Percentiles rank a stretch among this genome's conserved stretches.
Evolutionary conservation across 2,797 vertebrate species (phyloP).

Genomic region (Carcharodon carcharias): DNA sequence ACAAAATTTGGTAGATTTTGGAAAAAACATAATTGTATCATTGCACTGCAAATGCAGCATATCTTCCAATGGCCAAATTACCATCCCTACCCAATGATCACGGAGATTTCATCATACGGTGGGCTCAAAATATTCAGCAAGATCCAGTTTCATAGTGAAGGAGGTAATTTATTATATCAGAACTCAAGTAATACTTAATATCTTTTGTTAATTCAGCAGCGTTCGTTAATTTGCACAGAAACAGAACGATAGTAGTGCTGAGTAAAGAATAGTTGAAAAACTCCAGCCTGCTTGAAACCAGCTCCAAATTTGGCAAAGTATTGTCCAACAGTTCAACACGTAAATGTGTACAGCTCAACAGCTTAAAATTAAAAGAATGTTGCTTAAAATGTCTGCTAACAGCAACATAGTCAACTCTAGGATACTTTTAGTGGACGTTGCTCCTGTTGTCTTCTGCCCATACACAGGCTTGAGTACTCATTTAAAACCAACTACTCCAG

Average conservation of each 20-base stretch:
- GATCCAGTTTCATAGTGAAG: background rate
- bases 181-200: slow-evolving; percentile 9
- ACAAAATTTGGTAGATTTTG: background rate
- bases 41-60: background rate
- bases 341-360: background rate
- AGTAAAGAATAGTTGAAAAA: slow-evolving; percentile 17
- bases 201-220: slow-evolving; percentile 33
- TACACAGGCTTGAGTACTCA: background rate
- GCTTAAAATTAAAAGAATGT: background rate
- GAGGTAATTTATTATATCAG: slow-evolving; percentile 24
- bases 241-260: background rate
- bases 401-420: background rate
- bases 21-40: background rate
- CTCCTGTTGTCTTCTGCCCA: background rate
- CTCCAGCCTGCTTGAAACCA: background rate
- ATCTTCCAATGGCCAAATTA: background rate
- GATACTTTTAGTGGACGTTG: background rate
- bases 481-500: background rate
- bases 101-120: background rate
- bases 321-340: background rate
- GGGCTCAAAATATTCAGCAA: slow-evolving; percentile 5
- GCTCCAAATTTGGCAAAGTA: slow-evolving; percentile 1
- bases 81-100: background rate
- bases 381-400: background rate
- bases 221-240: slow-evolving; percentile 34